These are phyloP conservation scores for Thelaira solivaga DNA, from an alignment of 2,888 invertebrate genomes.

Conservation along the genomic window DNA sequence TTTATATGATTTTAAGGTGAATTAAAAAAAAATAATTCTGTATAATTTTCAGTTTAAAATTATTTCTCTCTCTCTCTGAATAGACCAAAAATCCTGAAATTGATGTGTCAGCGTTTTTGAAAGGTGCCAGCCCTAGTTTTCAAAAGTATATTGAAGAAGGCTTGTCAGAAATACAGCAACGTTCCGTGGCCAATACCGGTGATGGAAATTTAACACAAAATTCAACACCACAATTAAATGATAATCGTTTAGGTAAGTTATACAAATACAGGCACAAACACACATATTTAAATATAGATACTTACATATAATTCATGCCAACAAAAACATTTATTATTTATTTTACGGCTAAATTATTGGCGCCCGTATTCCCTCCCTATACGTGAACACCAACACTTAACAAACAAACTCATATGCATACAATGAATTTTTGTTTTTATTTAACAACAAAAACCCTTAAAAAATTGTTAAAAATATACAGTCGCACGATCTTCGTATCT, in stretches of 20 bases:
- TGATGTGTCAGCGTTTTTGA: conserved; percentile 75
- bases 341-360: too few species aligned
- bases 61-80: background rate
- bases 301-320: too few species aligned
- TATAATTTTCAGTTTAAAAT: too few species aligned
- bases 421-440: background rate
- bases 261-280: too few species aligned
- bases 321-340: too few species aligned
- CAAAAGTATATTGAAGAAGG: conserved; percentile 77
- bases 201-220: conserved; percentile 23
- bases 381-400: background rate
- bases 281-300: too few species aligned
- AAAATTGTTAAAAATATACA: too few species aligned
- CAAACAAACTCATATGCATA: background rate
- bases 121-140: conserved; percentile 76
- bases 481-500: conserved; percentile 62
- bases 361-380: too few species aligned
- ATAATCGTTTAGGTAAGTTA: conserved; percentile 64
- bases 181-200: conserved; percentile 48
- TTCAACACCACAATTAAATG: conserved; percentile 46
- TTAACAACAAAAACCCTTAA: too few species aligned
- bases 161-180: conserved; percentile 75
- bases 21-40: background rate
- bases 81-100: conserved; percentile 76
- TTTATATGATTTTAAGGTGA: conserved; percentile 76